Evolutionary conservation across 1,140 invertebrate species (phyloP).

Genomic region (Trichonephila inaurata): DNA sequence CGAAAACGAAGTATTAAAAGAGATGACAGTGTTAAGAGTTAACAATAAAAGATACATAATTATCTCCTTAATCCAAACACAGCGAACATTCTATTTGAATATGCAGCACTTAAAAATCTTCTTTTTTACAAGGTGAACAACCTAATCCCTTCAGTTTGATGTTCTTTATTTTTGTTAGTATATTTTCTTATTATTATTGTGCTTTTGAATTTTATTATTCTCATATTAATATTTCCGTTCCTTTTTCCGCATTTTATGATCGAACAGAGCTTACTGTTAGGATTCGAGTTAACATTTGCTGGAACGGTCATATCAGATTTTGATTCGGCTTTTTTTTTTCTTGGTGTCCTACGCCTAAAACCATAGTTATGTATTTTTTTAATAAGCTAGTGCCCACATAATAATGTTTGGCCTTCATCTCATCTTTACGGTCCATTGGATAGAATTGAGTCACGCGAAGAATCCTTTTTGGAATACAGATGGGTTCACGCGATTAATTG

Average conservation of each 20-base stretch:
- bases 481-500: not conserved
- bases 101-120: too few relatives aligned
- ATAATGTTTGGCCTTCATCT: not conserved
- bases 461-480: not conserved
- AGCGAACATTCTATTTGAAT: too few relatives aligned
- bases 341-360: not conserved
- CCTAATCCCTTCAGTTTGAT: too few relatives aligned
- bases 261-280: not conserved
- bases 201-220: too few relatives aligned
- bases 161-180: too few relatives aligned
- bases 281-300: not conserved
- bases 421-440: constrained; percentile 7
- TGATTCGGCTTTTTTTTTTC: not conserved
- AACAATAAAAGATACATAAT: too few relatives aligned
- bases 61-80: too few relatives aligned
- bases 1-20: too few relatives aligned
- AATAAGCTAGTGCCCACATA: not conserved
- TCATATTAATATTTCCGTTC: too few relatives aligned
- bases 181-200: too few relatives aligned
- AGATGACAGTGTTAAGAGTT: too few relatives aligned
- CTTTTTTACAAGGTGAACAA: too few relatives aligned
- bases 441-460: not conserved
- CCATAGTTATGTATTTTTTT: not conserved
- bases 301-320: not conserved
- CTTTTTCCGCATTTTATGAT: not conserved